phyloP scores from a whole-genome alignment of 2,888 invertebrate genomes.

The Chalcosyrphus nemorum region DNA sequence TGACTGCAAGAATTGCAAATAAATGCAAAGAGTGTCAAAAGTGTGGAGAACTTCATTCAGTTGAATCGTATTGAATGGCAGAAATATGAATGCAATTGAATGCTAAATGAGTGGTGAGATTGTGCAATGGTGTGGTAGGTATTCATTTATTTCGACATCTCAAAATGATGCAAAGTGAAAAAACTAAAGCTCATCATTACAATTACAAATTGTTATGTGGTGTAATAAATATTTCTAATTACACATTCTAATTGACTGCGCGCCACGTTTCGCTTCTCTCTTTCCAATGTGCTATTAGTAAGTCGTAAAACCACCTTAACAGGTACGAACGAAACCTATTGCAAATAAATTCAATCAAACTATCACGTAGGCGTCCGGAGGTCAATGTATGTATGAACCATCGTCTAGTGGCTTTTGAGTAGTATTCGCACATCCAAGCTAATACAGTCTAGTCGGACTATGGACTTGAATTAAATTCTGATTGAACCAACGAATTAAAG shows the following conservation, averaged over 20 bases:
- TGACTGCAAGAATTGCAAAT: no score
- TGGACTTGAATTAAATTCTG: background rate
- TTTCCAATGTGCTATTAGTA: background rate
- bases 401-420: no score
- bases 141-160: no score
- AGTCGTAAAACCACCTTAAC: constrained; percentile 1
- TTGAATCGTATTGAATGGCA: no score
- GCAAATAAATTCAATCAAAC: constrained; percentile 15
- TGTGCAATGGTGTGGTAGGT: no score
- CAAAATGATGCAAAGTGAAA: no score
- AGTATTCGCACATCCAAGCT: background rate
- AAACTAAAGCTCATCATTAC: no score
- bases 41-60: no score
- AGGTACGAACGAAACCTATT: background rate
- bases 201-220: no score
- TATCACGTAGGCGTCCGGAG: constrained; percentile 55
- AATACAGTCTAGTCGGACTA: background rate
- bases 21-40: no score
- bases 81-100: no score
- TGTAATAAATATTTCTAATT: constrained; percentile 5
- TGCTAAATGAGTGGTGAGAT: no score
- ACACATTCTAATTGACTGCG: background rate
- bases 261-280: background rate
- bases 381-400: constrained; percentile 43
- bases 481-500: background rate